Evolutionary conservation across 2,797 vertebrate species (phyloP), one percentile per base, ranked within the genome.

Genomic region (Coendou prehensilis): DNA sequence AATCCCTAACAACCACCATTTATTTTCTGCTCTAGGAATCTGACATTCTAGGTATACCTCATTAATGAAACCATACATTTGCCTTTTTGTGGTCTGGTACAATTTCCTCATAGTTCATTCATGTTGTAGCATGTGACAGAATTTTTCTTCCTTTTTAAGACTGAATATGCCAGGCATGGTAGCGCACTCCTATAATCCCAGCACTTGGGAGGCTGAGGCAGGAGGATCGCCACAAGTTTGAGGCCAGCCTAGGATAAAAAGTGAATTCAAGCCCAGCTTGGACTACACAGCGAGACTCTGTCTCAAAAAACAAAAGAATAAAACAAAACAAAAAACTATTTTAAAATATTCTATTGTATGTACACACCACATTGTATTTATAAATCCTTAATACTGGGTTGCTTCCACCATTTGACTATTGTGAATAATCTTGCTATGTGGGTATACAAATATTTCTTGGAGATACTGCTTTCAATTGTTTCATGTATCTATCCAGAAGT

Each of bases 101-200:
- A 86, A 88, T 23, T 52, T 91, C 61, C 52, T 69, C 26, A 37
- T 73, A 14, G 30, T 92, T 89, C 10, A 93, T 86, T 7, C 37
- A 63, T 11, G 3, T 18, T 87, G 30, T 67, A 91, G 3, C 59
- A 81, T 50, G 20, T 67, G 41, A 45, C 63, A 56, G 59, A 57
- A 91, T 82, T 33, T 78, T 91, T 63, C 73, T 57, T 93, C 26
- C 37, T 79, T 96, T 96, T 61, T 78, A 91, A 86, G 18, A 75
- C 8, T 71, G 56, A 91, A 54, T 28, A 47, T 75, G 45, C 6
- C 23, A 28, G 23, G 26, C 23, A 47, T 50, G 23, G 23, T 75
- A 26, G 45, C 6, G 23, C 5, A 47, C 13, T 15, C 45, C 73
- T 75, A 45, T 47, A 75, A 47, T 50, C 23, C 23, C 23, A 75